Percentiles rank a stretch among this genome's conserved stretches.
phyloP scores from a whole-genome alignment of 2,113 vertebrate species.

The Xiphophorus maculatus region DNA sequence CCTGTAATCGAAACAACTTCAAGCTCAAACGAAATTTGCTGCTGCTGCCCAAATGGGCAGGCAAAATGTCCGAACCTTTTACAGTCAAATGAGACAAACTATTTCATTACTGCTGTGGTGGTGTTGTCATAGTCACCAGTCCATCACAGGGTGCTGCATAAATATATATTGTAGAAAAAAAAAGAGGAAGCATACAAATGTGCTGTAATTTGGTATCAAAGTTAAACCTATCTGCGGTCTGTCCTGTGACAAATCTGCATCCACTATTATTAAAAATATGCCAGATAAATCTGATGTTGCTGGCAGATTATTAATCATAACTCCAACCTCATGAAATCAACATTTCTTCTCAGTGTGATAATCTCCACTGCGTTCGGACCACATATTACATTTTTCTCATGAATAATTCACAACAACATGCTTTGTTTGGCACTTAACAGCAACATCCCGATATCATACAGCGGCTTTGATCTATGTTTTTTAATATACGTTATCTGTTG shows the following conservation, averaged over 20 bases:
- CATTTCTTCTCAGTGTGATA: background rate
- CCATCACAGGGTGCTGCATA: no score
- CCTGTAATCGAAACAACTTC: no score
- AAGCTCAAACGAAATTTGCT: no score
- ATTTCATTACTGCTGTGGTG: no score
- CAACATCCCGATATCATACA: background rate
- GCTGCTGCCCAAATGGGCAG: no score
- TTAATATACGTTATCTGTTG: background rate
- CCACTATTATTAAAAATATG: background rate
- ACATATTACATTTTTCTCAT: background rate
- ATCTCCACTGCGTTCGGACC: background rate
- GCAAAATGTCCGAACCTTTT: no score
- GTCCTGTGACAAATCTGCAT: background rate
- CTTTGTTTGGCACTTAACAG: background rate
- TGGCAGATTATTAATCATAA: background rate
- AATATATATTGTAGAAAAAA: no score
- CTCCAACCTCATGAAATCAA: background rate
- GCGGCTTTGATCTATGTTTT: background rate
- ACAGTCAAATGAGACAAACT: no score
- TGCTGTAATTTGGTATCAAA: no score
- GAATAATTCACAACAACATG: background rate
- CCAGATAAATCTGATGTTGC: background rate
- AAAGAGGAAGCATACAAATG: no score
- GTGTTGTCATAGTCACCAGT: no score
- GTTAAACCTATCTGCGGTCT: background rate